Conservation (phyloP, 2,888 invertebrate genomes). For the Scrobipalpa atriplicella region DNA sequence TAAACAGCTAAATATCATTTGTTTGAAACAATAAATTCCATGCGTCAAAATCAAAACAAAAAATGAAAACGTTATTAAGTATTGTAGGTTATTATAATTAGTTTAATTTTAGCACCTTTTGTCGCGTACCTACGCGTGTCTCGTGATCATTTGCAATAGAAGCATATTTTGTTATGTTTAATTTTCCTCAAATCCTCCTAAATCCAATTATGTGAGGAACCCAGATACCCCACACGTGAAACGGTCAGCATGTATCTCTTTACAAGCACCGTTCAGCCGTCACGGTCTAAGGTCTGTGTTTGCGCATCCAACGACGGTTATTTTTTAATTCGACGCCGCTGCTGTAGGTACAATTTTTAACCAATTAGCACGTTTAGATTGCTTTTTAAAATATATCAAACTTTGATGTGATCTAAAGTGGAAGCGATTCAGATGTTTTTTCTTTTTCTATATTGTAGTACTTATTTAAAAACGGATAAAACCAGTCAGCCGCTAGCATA, state of each 20-base stretch:
- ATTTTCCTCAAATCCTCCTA: background rate
- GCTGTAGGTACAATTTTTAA: background rate
- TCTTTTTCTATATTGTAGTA: too few species aligned
- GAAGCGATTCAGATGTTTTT: background rate
- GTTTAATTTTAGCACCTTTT: too few species aligned
- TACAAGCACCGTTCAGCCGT: conserved; percentile 34
- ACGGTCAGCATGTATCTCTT: conserved; percentile 31
- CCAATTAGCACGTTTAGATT: conserved; percentile 10
- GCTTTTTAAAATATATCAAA: background rate
- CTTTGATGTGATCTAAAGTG: background rate
- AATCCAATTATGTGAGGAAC: background rate
- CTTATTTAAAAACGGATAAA: too few species aligned
- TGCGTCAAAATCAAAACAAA: background rate
- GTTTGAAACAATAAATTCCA: conserved; percentile 24
- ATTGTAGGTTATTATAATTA: too few species aligned
- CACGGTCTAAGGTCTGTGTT: conserved; percentile 34
- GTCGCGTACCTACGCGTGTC: too few species aligned
- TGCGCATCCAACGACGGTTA: background rate
- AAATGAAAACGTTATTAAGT: too few species aligned
- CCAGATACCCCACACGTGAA: background rate
- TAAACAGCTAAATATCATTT: conserved; percentile 6
- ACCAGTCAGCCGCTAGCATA: too few species aligned
- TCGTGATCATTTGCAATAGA: too few species aligned
- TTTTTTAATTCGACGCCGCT: background rate
- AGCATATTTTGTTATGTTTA: background rate